Conservation (phyloP, 53 echinoderm and acorn worm genomes). For the Holothuria scabra region DNA sequence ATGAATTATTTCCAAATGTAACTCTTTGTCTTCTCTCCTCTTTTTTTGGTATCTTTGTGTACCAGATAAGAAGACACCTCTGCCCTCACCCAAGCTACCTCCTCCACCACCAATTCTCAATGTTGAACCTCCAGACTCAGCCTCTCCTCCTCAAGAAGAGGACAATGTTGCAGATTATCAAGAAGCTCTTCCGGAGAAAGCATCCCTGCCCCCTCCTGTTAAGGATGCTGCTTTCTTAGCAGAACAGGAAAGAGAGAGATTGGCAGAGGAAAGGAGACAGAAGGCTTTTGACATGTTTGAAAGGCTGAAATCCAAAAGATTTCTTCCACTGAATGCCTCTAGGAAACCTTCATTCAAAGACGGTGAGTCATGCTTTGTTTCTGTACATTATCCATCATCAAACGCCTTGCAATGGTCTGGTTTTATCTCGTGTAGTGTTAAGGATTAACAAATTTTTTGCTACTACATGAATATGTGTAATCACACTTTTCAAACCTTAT, state of each 20-base stretch:
- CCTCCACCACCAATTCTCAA: conserved; percentile 61
- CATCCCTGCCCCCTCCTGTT: conserved; percentile 64
- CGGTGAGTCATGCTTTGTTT: conserved; percentile 35
- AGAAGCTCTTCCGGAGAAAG: neutral
- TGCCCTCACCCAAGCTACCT: neutral
- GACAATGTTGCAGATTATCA: neutral
- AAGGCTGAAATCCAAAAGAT: conserved; percentile 62
- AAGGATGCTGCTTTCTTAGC: conserved; percentile 73
- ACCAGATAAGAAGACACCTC: neutral
- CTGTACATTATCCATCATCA: too few relatives aligned
- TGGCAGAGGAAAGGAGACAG: conserved; percentile 74
- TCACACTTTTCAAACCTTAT: too few relatives aligned
- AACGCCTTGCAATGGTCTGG: too few relatives aligned
- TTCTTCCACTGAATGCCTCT: conserved; percentile 31
- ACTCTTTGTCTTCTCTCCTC: too few relatives aligned
- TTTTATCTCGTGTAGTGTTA: too few relatives aligned
- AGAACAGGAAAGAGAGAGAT: conserved; percentile 79
- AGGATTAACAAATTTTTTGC: too few relatives aligned
- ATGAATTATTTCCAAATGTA: too few relatives aligned
- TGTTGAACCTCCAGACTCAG: conserved; percentile 3
- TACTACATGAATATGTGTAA: too few relatives aligned
- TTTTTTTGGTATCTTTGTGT: too few relatives aligned
- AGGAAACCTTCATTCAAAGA: conserved; percentile 52
- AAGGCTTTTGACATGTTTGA: conserved; percentile 84
- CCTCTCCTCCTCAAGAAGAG: neutral